Conservation (phyloP, 2,797 vertebrate genomes). For the Rhinella marina region DNA sequence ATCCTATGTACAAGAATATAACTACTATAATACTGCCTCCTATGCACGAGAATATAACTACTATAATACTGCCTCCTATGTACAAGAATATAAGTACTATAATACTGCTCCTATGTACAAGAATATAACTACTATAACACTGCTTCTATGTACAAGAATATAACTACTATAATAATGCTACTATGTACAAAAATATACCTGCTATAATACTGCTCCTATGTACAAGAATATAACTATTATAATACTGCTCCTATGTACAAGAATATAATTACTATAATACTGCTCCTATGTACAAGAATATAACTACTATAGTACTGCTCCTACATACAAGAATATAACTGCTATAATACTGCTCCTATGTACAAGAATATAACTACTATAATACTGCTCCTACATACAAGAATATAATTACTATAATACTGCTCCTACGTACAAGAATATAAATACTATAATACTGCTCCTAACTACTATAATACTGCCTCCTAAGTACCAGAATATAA, state of each 20-base stretch:
- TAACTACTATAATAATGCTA: not conserved
- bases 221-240: not conserved
- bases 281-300: not conserved
- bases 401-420: constrained; percentile 7
- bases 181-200: not conserved
- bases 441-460: not conserved
- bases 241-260: not conserved
- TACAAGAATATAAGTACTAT: constrained; percentile 1
- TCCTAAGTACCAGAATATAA: not conserved
- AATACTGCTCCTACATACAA: not conserved
- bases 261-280: not conserved
- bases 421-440: not conserved
- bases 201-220: constrained; percentile 6
- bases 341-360: not conserved
- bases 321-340: not conserved
- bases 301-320: not conserved
- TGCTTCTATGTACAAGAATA: not conserved
- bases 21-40: not conserved
- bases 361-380: constrained; percentile 5
- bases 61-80: not conserved
- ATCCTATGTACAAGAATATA: not conserved
- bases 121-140: not conserved
- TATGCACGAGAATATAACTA: not conserved
- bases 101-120: not conserved
- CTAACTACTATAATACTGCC: constrained; percentile 1